Conservation (phyloP, 2,797 vertebrate species). For the Lepus oiostolus region DNA sequence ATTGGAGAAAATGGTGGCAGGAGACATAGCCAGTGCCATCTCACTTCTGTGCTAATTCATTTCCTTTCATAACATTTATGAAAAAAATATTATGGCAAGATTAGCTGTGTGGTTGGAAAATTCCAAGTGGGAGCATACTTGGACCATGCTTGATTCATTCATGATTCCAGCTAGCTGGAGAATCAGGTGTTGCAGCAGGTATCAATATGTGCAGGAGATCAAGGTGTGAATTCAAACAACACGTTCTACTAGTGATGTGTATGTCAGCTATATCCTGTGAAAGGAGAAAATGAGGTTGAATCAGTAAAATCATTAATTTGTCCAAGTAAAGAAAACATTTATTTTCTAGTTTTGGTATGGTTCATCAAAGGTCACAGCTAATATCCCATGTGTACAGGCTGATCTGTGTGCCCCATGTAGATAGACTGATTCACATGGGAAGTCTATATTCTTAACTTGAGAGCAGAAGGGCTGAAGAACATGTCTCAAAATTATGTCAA, state of each 20-base stretch:
- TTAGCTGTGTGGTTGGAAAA: background rate
- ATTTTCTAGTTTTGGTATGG: background rate
- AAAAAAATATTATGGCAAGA: background rate
- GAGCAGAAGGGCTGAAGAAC: background rate
- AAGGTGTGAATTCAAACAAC: background rate
- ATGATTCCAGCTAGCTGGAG: background rate
- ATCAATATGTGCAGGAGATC: background rate
- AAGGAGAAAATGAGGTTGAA: background rate
- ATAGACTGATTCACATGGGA: background rate
- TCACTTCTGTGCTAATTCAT: conserved; percentile 19
- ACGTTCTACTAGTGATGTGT: background rate
- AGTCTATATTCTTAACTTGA: background rate
- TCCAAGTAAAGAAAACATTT: background rate
- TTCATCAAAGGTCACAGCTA: background rate
- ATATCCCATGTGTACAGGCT: background rate
- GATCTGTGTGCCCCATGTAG: background rate
- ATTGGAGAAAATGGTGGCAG: background rate
- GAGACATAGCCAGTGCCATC: background rate
- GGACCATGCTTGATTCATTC: background rate
- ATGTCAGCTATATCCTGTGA: background rate
- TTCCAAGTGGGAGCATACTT: background rate
- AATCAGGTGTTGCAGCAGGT: no score
- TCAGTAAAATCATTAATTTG: background rate
- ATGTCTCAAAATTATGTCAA: background rate
- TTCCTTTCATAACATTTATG: conserved; percentile 13